A percentile compares a stretch with the other conserved stretches of the same genome.
phyloP scores from a whole-genome alignment of 2,113 vertebrate species.

The Mustela nigripes region DNA sequence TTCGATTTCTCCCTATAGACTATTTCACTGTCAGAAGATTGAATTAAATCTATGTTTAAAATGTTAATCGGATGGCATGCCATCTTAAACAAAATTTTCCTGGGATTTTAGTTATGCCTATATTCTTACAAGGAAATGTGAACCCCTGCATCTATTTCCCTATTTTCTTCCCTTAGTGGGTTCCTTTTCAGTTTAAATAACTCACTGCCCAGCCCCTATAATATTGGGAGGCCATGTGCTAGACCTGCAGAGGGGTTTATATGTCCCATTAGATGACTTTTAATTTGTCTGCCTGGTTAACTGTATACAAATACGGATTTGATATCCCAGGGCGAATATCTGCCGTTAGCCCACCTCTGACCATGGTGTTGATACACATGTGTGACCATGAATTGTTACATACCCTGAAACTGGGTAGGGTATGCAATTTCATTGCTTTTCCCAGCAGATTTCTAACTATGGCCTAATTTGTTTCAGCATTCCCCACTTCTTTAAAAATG shows the following conservation, averaged over 20 bases:
- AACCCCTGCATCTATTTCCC: slow-evolving; percentile 19
- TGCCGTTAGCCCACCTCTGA: not conserved
- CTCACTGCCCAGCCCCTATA: not conserved
- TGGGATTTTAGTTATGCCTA: not conserved
- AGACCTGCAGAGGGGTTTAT: slow-evolving; percentile 42
- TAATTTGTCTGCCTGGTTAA: slow-evolving; percentile 58
- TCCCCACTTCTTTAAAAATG: not conserved
- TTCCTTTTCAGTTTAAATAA: slow-evolving; percentile 65
- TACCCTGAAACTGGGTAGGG: not conserved
- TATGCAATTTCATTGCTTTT: slow-evolving; percentile 55
- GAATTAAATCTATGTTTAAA: slow-evolving; percentile 32
- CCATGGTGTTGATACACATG: not conserved
- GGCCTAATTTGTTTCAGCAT: slow-evolving; percentile 55
- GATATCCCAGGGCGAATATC: not conserved
- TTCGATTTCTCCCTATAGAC: slow-evolving; percentile 7
- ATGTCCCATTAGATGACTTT: slow-evolving; percentile 41
- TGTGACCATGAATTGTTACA: not conserved
- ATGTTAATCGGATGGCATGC: not conserved
- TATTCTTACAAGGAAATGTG: slow-evolving; percentile 45
- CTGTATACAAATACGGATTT: not conserved
- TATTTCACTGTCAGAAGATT: slow-evolving; percentile 38
- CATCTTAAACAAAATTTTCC: slow-evolving; percentile 28
- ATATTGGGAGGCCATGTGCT: slow-evolving; percentile 19
- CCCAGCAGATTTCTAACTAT: slow-evolving; percentile 38
- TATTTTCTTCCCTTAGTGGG: slow-evolving; percentile 35